Evolutionary conservation across 1,140 invertebrate species (phyloP).

Genomic region (Panulirus ornatus): DNA sequence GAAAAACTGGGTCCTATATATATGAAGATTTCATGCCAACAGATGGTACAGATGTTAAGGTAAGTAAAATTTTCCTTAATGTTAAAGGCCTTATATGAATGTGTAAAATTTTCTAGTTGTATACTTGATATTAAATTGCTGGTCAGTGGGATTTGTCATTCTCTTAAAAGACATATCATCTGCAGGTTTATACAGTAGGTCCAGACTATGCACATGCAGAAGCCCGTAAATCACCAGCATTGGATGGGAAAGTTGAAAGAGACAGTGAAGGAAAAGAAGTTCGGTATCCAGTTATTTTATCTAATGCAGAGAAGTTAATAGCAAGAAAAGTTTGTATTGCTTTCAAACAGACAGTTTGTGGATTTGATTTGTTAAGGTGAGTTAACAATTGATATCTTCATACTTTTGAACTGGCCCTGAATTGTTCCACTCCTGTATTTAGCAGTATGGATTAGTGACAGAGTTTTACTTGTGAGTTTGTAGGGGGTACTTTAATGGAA

Average conservation of each 20-base stretch:
- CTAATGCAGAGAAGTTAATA: slow-evolving; percentile 98
- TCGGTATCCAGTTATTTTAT: slow-evolving; percentile 98
- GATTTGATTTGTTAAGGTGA: slow-evolving; percentile 96
- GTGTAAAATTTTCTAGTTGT: background rate
- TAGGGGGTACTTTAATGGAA: too few relatives aligned
- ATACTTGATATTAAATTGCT: background rate
- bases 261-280: slow-evolving; percentile 99
- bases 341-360: slow-evolving; percentile 99
- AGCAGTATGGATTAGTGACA: too few relatives aligned
- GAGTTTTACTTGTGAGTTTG: too few relatives aligned
- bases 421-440: too few relatives aligned
- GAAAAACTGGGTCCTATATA: slow-evolving; percentile 98
- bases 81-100: background rate
- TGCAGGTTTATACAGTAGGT: slow-evolving; percentile 93
- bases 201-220: slow-evolving; percentile 99
- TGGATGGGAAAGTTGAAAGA: slow-evolving; percentile 98
- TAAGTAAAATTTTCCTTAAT: slow-evolving; percentile 76
- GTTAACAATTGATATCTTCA: background rate
- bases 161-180: background rate
- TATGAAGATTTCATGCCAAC: slow-evolving; percentile 99
- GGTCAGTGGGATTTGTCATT: background rate
- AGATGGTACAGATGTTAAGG: slow-evolving; percentile 96
- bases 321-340: slow-evolving; percentile 98
- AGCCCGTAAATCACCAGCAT: slow-evolving; percentile 97
- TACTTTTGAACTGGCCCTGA: slow-evolving; percentile 6